Base-by-base conservation (phyloP, 2,888 invertebrate genomes). In the Cosmorhoe ocellata region DNA sequence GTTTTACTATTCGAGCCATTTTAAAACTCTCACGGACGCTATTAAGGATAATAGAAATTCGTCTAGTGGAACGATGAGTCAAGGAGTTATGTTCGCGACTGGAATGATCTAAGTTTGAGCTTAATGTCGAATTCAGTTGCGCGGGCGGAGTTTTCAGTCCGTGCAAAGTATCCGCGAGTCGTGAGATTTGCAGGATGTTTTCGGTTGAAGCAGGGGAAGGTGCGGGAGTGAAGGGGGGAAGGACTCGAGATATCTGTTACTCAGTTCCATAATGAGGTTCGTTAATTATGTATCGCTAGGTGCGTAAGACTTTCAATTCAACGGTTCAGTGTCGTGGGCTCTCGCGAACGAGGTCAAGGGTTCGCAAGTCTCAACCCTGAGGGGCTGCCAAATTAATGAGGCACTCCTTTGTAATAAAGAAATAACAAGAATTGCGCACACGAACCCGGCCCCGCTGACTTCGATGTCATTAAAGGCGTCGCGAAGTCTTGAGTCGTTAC, bases 371-470 rank as follows among this genome's bases (percentile, higher is more conserved):
- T 81, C 85, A 84, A 84, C 84, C 87, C 85, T 83, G 81, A 90
- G 90, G 87, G 89, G 86, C 76, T 87, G 81, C 89, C 90, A 90
- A 91, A 91, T 91, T 91, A 91, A 91, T 90, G 91, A 91, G 91
- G 83, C 82, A 89, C 89, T 90, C 87, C 88, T 90, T 90, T 91
- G 90, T 90, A 89, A 90, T 91, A 90, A 90, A 90, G 89, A 90
- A 88, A 90, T 89, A 90, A 90, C 90, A 90, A 90, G 90, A 87
- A 86, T 80, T 84, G 89, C 84, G 90, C 90, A 90, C 89, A 89
- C 87, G 84, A 87, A 79, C 81, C 79, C 73, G 73, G 77, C 75
- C 78, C 81, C 74, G 74, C 78, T 76, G 80, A 79, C 79, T 80
- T 77, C 78, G 82, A 81, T 81, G 83, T 89, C 88, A 87, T 90